Evolutionary conservation across 2,113 vertebrate species (phyloP), one percentile per base, ranked within the genome.

Genomic region (Microtus oregoni): DNA sequence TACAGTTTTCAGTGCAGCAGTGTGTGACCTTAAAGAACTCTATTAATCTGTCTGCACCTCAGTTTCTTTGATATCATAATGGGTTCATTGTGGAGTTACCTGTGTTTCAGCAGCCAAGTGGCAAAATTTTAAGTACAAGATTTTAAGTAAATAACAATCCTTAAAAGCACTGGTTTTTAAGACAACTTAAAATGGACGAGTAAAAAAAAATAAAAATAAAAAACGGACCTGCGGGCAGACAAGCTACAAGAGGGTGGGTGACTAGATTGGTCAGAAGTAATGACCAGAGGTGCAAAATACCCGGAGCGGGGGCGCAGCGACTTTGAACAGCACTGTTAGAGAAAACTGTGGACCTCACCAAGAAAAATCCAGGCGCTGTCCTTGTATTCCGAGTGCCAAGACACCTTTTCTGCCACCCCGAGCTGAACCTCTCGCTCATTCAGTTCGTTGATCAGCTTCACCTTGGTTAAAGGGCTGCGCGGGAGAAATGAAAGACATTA

Each of bases 331-430:
- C 50, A 26, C 41, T 7, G 3, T 0, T 5, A 14, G 2, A 73
- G 24, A 50, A 73, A 86, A 50, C 83, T 15, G 38, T 11, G 78
- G 14, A 11, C 30, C 94, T 97, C 79, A 99, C 99, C 99, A 1
- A 99, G 93, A 55, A 99, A 99, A 83, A 99, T 96, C 99, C 99
- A 99, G 94, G 99, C 99, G 94, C 99, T 99, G 98, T 99, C 99
- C 73, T 98, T 99, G 98, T 99, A 99, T 94, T 99, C 99, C 0
- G 98, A 98, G 94, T 99, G 99, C 99, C 99, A 99, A 35, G 99
- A 99, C 1, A 99, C 99, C 0, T 98, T 94, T 11, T 99, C 99
- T 0, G 99, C 99, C 41, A 99, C 98, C 0, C 99, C 99, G 38
- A 99, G 99, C 87, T 98, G 89, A 20, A 99, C 99, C 97, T 99